These are phyloP conservation scores for Phorcus lineatus DNA, from an alignment of 2,888 invertebrate genomes.

Conservation along the genomic window DNA sequence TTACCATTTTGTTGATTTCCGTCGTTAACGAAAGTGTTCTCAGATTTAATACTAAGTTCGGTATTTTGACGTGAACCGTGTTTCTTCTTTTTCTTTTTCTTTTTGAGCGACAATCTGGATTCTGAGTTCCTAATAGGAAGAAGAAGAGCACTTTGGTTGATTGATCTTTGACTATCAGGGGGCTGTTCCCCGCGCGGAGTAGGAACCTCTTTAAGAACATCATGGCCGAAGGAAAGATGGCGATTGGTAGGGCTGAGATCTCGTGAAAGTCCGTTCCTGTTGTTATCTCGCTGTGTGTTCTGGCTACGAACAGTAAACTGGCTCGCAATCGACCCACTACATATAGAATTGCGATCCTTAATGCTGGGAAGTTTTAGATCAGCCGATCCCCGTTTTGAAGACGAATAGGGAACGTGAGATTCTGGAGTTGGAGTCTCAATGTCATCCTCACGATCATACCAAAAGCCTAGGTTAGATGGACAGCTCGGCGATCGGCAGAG, in stretches of 20 bases:
- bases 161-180: slow-evolving; percentile 12
- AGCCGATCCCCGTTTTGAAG: neutral
- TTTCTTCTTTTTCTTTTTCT: slow-evolving; percentile 9
- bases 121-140: slow-evolving; percentile 15
- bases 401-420: neutral
- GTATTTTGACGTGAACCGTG: slow-evolving; percentile 15
- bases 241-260: neutral
- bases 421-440: neutral
- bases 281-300: neutral
- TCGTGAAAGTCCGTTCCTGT: neutral
- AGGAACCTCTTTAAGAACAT: neutral
- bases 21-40: neutral
- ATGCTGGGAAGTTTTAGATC: slow-evolving; percentile 5
- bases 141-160: slow-evolving; percentile 12
- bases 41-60: slow-evolving; percentile 12
- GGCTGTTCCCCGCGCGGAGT: neutral
- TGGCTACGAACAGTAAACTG: neutral
- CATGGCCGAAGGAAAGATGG: neutral
- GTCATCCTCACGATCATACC: neutral
- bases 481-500: slow-evolving; percentile 18
- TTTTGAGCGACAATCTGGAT: slow-evolving; percentile 15
- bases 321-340: neutral
- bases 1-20: neutral
- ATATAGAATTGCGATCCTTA: neutral
- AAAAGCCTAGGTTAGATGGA: slow-evolving; percentile 8